A percentile compares a stretch with the other conserved stretches of the same genome.
These are phyloP conservation scores for Paratilapia polleni DNA, from an alignment of 2,113 vertebrate species.

Conservation along the genomic window DNA sequence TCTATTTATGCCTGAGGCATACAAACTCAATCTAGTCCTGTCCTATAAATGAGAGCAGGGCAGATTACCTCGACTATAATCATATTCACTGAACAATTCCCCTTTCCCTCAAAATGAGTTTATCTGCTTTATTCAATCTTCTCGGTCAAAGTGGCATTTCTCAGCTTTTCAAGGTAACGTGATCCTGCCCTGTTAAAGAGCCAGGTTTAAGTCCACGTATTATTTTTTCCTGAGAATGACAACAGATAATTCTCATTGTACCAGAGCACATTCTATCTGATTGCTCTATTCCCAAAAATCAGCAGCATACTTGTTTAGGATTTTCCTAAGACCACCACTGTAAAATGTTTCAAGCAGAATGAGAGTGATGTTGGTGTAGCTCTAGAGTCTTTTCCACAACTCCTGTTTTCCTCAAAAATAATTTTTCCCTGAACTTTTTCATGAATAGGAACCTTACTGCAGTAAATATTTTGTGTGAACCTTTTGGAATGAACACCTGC, in stretches of 20 bases:
- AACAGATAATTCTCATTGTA: neutral
- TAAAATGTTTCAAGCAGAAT: neutral
- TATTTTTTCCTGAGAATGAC: neutral
- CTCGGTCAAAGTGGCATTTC: neutral
- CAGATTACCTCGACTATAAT: neutral
- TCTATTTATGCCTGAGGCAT: neutral
- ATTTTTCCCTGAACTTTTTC: slow-evolving; percentile 30
- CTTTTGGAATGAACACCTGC: slow-evolving; percentile 55
- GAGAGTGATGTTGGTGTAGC: neutral
- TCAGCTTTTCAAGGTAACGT: neutral
- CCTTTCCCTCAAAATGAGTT: neutral
- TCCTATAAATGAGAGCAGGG: neutral
- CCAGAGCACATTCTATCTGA: neutral
- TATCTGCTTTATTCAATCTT: neutral
- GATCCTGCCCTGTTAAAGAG: neutral
- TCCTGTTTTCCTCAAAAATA: slow-evolving; percentile 15
- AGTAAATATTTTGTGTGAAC: slow-evolving; percentile 33
- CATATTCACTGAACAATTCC: neutral
- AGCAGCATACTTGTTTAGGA: neutral
- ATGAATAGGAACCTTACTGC: slow-evolving; percentile 22
- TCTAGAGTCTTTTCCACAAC: neutral
- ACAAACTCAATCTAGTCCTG: neutral
- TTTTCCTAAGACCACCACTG: neutral
- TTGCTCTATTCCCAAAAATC: neutral
- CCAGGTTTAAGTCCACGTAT: neutral